Conservation (phyloP, 2,113 vertebrate genomes). For the Galemys pyrenaicus region DNA sequence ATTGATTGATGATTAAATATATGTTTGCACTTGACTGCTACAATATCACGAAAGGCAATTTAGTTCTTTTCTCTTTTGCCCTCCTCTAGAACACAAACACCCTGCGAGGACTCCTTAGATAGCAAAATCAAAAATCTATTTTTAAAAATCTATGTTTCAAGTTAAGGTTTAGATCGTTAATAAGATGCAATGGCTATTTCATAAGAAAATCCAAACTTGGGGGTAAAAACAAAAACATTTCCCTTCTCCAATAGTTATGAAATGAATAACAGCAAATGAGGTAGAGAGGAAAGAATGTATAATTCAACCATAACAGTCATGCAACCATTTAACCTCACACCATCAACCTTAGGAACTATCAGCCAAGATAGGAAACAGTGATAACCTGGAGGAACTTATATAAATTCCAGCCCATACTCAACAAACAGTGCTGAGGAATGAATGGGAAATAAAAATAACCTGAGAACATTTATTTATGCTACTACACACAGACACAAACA, state of each 20-base stretch:
- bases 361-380: background rate
- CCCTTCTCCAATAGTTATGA: background rate
- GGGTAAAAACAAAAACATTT: slow-evolving; percentile 12
- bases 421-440: background rate
- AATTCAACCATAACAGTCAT: slow-evolving; percentile 9
- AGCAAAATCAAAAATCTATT: slow-evolving; percentile 20
- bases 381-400: background rate
- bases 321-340: background rate
- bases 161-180: background rate
- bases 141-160: background rate
- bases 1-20: slow-evolving; percentile 35
- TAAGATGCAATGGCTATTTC: slow-evolving; percentile 14
- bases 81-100: background rate
- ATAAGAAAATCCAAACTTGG: slow-evolving; percentile 11
- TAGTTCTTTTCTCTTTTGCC: background rate
- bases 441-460: background rate
- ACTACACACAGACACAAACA: background rate
- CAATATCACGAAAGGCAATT: slow-evolving; percentile 38
- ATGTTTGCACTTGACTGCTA: slow-evolving; percentile 39
- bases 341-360: background rate
- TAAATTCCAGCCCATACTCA: background rate
- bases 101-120: background rate
- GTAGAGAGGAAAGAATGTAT: background rate
- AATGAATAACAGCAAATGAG: slow-evolving; percentile 39
- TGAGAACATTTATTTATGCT: background rate